Percentiles rank a stretch among this genome's conserved stretches.
These are phyloP conservation scores for Cavia porcellus DNA, from an alignment of 2,113 vertebrate species.

Conservation along the genomic window DNA sequence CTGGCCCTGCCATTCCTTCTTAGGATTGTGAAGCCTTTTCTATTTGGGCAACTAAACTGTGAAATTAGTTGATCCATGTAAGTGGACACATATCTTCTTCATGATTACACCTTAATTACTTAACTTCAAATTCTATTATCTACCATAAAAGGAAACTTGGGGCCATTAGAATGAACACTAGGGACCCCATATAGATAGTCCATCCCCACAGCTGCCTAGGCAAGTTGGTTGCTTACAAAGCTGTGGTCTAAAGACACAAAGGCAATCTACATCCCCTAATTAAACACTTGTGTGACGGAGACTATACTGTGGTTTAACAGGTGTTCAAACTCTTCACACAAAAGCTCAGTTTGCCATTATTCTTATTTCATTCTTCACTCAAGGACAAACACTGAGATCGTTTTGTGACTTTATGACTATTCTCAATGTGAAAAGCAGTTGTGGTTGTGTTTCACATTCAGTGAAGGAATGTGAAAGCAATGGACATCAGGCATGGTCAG, in stretches of 20 bases:
- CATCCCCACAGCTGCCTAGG: neutral
- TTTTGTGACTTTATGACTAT: neutral
- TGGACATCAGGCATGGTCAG: neutral
- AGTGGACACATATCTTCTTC: neutral
- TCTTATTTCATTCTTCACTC: neutral
- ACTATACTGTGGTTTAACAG: neutral
- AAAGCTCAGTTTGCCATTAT: neutral
- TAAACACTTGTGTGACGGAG: neutral
- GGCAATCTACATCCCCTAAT: neutral
- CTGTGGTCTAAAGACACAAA: neutral
- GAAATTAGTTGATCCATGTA: conserved; percentile 47
- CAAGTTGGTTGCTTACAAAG: neutral
- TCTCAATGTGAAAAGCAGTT: conserved; percentile 8
- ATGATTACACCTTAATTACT: neutral
- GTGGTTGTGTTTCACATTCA: neutral
- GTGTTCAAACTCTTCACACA: conserved; percentile 1
- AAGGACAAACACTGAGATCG: neutral
- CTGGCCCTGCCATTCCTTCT: conserved; percentile 2
- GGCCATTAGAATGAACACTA: neutral
- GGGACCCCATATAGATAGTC: neutral
- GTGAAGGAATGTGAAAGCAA: neutral
- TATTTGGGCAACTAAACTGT: conserved; percentile 41
- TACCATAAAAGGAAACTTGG: conserved; percentile 43
- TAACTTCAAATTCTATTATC: conserved; percentile 66
- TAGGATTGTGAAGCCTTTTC: conserved; percentile 45